Base-by-base conservation (phyloP, 64 coral and sea anemone genomes). In the Dendronephthya gigantea region DNA sequence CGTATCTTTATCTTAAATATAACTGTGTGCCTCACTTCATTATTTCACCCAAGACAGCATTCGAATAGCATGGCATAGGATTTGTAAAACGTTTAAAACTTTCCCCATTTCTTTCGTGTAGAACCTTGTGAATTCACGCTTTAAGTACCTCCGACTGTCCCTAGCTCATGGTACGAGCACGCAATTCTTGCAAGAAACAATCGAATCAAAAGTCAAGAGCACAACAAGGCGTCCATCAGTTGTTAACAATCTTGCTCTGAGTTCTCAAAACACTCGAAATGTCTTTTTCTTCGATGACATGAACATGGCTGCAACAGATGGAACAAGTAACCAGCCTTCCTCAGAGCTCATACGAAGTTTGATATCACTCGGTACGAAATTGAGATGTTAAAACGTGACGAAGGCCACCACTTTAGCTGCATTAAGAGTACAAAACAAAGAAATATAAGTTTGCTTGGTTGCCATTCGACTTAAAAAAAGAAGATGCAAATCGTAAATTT, bases 281-380 rank as follows among this genome's bases (percentile, higher is more conserved):
- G 48, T 91, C 14, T 90, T 93, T 43, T 98, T 98, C 59, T 82
- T 98, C 37, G 95, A 98, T 62, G 92, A 98, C 82, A 88, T 98
- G 1, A 93, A 93, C 48, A 88, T 33, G 50, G 92, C 95, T 37
- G 74, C 51, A 56, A 74, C 87, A 35, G 95, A 98, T 48, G 84
- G 35, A 15, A 91, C 88, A 68, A 69, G 82, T 39, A 70, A 62
- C 9, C 95, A 98, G 45, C 92, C 95, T 75, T 92, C 92, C 2
- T 84, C 93, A n/a, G 95, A 98, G 65, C 90, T 98, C 39, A 41
- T 98, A 23, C 81, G 95, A 49, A 92, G 93, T 47, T 50, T 98
- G 12, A 74, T 98, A 48, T 87, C 92, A 34, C 82, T 93, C 84
- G 95, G 95, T 98, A 83, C n/a, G n/a, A n/a, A n/a, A n/a, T n/a